Conservation (phyloP, 2,113 vertebrate genomes). For the Pholis gunnellus region DNA sequence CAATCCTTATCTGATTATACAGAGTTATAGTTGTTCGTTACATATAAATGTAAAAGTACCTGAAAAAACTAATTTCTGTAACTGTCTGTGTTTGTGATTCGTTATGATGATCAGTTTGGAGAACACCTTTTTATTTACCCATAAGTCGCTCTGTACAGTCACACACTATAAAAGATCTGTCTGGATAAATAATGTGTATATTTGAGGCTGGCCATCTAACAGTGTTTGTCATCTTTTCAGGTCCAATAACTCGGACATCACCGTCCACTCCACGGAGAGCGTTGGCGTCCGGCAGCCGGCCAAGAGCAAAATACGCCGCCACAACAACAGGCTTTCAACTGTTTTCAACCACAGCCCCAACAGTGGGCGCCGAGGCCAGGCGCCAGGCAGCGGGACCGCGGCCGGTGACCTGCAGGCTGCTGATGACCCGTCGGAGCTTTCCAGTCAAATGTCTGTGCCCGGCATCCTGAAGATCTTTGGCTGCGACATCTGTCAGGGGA, state of each 20-base stretch:
- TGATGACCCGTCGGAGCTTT: constrained; percentile 81
- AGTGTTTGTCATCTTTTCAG: constrained; percentile 51
- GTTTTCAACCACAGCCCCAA: constrained; percentile 83
- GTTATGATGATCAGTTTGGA: not conserved
- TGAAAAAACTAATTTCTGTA: not conserved
- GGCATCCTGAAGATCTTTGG: constrained; percentile 87
- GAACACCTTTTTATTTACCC: not conserved
- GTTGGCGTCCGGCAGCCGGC: constrained; percentile 82
- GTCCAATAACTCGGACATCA: constrained; percentile 80
- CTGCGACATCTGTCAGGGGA: constrained; percentile 83
- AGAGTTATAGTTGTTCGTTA: not conserved
- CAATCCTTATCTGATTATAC: not conserved
- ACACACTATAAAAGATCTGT: not conserved
- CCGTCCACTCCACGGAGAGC: constrained; percentile 78
- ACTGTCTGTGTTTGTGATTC: not conserved
- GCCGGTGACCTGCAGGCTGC: constrained; percentile 34
- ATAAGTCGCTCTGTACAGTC: not conserved
- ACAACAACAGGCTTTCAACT: constrained; percentile 83
- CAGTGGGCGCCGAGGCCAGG: constrained; percentile 10
- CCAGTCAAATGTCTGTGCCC: constrained; percentile 82
- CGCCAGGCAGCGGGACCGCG: constrained; percentile 15
- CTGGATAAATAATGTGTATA: too few relatives aligned
- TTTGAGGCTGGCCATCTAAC: not conserved
- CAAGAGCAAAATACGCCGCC: constrained; percentile 85
- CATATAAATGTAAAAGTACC: not conserved